Conservation (phyloP, 2,113 vertebrate species). For the Tautogolabrus adspersus region DNA sequence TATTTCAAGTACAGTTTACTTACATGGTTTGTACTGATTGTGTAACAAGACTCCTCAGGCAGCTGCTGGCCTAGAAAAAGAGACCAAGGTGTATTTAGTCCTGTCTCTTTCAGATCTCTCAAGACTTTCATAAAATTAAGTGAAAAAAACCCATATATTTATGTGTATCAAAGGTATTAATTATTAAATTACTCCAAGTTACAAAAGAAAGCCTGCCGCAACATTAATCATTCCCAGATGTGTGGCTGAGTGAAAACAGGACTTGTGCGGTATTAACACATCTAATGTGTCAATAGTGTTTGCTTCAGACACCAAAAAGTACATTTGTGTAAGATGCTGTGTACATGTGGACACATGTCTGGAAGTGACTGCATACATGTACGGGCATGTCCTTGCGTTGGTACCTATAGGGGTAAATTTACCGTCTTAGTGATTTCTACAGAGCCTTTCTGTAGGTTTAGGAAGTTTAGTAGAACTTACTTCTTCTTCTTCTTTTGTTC, state of each 20-base stretch:
- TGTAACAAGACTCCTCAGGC: neutral
- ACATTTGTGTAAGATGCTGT: conserved; percentile 31
- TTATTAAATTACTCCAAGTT: neutral
- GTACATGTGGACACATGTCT: neutral
- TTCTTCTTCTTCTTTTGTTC: conserved; percentile 40
- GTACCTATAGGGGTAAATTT: neutral
- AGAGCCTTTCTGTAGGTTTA: neutral
- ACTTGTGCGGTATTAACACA: neutral
- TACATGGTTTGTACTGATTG: conserved; percentile 4
- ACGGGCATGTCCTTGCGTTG: neutral
- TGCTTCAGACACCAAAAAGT: conserved; percentile 14
- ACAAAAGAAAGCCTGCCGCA: neutral
- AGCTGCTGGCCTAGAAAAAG: conserved; percentile 25
- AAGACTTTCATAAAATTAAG: too few relatives aligned
- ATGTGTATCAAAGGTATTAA: neutral
- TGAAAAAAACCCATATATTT: neutral
- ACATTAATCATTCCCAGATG: neutral
- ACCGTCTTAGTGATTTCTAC: neutral
- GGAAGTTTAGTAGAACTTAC: conserved; percentile 34
- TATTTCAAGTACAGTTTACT: neutral
- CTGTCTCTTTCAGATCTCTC: accelerated
- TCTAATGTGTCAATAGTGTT: neutral
- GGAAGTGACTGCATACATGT: neutral
- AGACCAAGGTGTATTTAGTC: neutral
- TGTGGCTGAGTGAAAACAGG: neutral